phyloP scores from a whole-genome alignment of 2,888 invertebrate genomes.

The Meliscaeva auricollis region DNA sequence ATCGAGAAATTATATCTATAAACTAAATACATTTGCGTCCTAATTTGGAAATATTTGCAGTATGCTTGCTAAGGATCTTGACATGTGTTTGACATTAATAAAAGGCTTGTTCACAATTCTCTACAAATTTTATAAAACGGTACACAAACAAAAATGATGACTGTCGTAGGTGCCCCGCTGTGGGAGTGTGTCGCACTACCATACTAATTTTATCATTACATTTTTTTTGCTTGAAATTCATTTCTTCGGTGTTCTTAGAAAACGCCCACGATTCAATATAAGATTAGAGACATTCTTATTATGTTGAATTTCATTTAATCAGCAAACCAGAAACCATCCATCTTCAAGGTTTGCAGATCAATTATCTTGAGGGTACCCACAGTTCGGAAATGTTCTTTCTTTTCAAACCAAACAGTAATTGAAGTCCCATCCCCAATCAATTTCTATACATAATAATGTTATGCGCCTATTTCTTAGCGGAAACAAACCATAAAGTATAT shows the following conservation, averaged over 20 bases:
- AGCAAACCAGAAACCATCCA: slow-evolving; percentile 7
- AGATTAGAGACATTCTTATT: background rate
- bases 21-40: too few species aligned
- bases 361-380: slow-evolving; percentile 30
- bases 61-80: too few species aligned
- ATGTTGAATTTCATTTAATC: slow-evolving; percentile 26
- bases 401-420: slow-evolving; percentile 30
- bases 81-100: too few species aligned
- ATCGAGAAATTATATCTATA: too few species aligned
- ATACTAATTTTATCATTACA: too few species aligned
- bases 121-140: too few species aligned
- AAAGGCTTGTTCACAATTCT: too few species aligned
- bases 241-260: background rate
- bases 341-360: slow-evolving; percentile 24
- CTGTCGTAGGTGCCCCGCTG: too few species aligned
- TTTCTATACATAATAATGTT: background rate
- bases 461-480: slow-evolving; percentile 2
- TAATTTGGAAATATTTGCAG: too few species aligned
- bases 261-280: background rate
- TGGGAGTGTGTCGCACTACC: too few species aligned
- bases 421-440: slow-evolving; percentile 34
- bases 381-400: background rate
- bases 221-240: background rate
- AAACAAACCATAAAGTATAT: slow-evolving; percentile 36
- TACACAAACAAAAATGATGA: too few species aligned